These are phyloP conservation scores for Drosophila kurseongensis DNA, from an alignment of 1,140 invertebrate genomes.

Conservation along the genomic window DNA sequence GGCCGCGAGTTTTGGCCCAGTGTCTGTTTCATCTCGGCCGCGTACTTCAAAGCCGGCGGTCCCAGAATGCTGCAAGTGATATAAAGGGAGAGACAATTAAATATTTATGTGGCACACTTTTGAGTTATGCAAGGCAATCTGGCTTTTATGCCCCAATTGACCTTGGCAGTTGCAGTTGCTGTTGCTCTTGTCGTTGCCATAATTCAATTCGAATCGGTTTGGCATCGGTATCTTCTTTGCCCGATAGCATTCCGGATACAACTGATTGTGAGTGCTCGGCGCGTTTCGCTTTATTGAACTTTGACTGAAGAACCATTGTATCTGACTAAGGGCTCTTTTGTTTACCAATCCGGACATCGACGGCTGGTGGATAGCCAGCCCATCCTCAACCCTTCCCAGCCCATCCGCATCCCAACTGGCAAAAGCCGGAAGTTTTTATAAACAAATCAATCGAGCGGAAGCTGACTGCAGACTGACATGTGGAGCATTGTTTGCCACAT, in stretches of 20 bases:
- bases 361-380: slow-evolving; percentile 21
- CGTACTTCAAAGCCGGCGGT: slow-evolving; percentile 90
- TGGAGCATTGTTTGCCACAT: slow-evolving; percentile 34
- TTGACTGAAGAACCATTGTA: slow-evolving; percentile 35
- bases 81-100: slow-evolving; percentile 56
- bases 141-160: slow-evolving; percentile 73
- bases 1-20: slow-evolving; percentile 90
- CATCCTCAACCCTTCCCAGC: slow-evolving; percentile 1
- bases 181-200: not conserved
- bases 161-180: slow-evolving; percentile 50
- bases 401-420: slow-evolving; percentile 12
- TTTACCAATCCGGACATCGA: slow-evolving; percentile 52
- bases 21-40: slow-evolving; percentile 89
- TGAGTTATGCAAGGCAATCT: slow-evolving; percentile 77
- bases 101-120: slow-evolving; percentile 82
- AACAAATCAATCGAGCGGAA: slow-evolving; percentile 81
- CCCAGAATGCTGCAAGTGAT: slow-evolving; percentile 88
- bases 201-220: slow-evolving; percentile 26
- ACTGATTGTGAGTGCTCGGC: slow-evolving; percentile 10
- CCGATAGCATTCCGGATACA: slow-evolving; percentile 25
- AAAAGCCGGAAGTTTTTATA: slow-evolving; percentile 75
- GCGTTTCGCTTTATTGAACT: slow-evolving; percentile 54
- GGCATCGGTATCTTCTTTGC: not conserved
- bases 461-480: slow-evolving; percentile 40
- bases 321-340: slow-evolving; percentile 56